Evolutionary conservation across 2,113 vertebrate species (phyloP), one percentile per base, ranked within the genome.

Genomic region (Phylloscopus whistleri): DNA sequence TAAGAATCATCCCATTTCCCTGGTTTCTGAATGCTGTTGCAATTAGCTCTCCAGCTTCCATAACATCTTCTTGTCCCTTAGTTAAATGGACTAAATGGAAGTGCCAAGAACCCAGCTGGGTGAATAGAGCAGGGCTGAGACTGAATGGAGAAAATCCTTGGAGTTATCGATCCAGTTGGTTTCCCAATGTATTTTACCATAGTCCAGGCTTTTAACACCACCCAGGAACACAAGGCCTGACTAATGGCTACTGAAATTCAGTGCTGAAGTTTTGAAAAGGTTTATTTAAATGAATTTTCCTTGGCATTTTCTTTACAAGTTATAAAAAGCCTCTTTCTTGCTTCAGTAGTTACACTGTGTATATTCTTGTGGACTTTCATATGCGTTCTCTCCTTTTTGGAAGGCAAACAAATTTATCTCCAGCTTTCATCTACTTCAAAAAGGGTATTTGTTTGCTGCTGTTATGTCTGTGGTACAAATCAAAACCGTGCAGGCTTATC

Each of bases 381-480:
- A 53, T 19, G 75, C 66, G 51, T 95, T 93, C n/a, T 73, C 30
- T 92, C 60, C 84, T 84, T 53, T 90, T 76, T 79, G 37, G 76
- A 78, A 95, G 85, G 76, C 69, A 94, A 88, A 86, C n/a, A 96
- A 85, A 84, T 92, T 93, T 92, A 92, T 94, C 88, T 93, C 28
- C 83, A 84, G 86, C 90, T 96, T 96, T 95, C 77, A 96, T 89
- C 95, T 94, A 62, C 77, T 94, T 96, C 86, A 82, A 87, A 96
- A 91, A 68, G 56, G 33, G 11, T 3, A 83, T 92, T 82, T 87
- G 18, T 87, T 87, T 73, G 56, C 37, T 68, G 27, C 56, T 83
- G 8, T 53, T 81, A 16, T 10, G 46, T 84, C 44, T 63, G 48
- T 4, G 18, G 31, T 87, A 79, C 53, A 48, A 60, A 92, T 90